Evolutionary conservation across 2,113 vertebrate genomes (phyloP).

Genomic region (Prionailurus bengalensis): DNA sequence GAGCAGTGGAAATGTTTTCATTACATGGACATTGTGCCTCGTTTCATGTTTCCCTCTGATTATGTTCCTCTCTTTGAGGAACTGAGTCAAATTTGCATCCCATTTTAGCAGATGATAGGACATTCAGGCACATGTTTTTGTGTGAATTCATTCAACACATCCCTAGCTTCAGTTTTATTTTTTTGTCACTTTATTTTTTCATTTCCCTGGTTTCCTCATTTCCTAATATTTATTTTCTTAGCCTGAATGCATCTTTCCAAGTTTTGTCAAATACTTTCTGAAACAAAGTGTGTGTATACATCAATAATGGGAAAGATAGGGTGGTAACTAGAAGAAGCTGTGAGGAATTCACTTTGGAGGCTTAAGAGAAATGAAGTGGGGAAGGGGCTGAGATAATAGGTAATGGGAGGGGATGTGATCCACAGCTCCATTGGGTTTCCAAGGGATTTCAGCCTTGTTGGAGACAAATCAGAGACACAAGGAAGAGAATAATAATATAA

Average conservation of each 20-base stretch:
- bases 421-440: neutral
- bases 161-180: neutral
- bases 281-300: neutral
- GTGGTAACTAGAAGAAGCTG: neutral
- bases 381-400: neutral
- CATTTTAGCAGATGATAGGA: neutral
- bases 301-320: neutral
- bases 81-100: neutral
- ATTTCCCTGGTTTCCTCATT: neutral
- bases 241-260: neutral
- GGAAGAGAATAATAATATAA: neutral
- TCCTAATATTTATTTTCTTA: slow-evolving; percentile 36
- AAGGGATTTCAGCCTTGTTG: neutral
- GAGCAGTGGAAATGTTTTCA: neutral
- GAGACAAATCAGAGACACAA: neutral
- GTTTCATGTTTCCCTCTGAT: neutral
- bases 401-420: neutral
- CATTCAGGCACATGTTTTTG: neutral
- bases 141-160: neutral
- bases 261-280: slow-evolving; percentile 15
- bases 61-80: neutral
- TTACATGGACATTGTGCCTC: neutral
- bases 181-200: slow-evolving; percentile 17
- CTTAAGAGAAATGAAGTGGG: neutral
- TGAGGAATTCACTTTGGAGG: neutral